Conservation (phyloP, 2,888 invertebrate genomes). For the Orthosia cruda region DNA sequence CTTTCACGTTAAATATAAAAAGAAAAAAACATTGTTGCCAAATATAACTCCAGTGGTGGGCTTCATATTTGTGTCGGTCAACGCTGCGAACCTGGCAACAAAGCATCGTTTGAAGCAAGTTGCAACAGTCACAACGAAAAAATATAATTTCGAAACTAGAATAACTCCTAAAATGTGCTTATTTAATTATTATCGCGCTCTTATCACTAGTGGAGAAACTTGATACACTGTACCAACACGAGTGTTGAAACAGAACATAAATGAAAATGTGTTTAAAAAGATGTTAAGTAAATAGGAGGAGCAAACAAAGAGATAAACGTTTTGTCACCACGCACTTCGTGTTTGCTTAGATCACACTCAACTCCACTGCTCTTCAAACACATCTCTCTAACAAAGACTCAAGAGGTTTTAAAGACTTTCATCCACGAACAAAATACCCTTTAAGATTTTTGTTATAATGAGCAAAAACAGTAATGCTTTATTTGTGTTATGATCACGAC, state of each 20-base stretch:
- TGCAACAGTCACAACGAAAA: conserved; percentile 71
- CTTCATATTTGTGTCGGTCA: conserved; percentile 71
- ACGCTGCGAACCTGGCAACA: conserved; percentile 75
- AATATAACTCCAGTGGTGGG: conserved; percentile 74
- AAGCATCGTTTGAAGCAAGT: conserved; percentile 64
- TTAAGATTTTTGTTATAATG: conserved; percentile 63
- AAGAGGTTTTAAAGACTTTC: conserved; percentile 49
- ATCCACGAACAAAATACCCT: conserved; percentile 67
- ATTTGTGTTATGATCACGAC: conserved; percentile 69
- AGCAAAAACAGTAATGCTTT: conserved; percentile 71
- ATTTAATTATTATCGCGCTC: conserved; percentile 35
- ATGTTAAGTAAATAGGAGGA: conserved; percentile 77
- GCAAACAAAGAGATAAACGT: conserved; percentile 82
- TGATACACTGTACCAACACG: conserved; percentile 49
- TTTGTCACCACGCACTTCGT: conserved; percentile 85
- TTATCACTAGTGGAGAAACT: conserved; percentile 54
- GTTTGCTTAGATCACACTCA: conserved; percentile 77
- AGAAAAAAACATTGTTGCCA: conserved; percentile 74
- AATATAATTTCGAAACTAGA: conserved; percentile 63
- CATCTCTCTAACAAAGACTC: conserved; percentile 65
- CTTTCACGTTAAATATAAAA: conserved; percentile 71
- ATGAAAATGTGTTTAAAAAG: conserved; percentile 70
- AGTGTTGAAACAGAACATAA: conserved; percentile 59
- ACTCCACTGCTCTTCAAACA: conserved; percentile 69
- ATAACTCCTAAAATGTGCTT: conserved; percentile 30